Evolutionary conservation across 2,113 vertebrate species (phyloP).

Genomic region (Connochaetes taurinus): DNA sequence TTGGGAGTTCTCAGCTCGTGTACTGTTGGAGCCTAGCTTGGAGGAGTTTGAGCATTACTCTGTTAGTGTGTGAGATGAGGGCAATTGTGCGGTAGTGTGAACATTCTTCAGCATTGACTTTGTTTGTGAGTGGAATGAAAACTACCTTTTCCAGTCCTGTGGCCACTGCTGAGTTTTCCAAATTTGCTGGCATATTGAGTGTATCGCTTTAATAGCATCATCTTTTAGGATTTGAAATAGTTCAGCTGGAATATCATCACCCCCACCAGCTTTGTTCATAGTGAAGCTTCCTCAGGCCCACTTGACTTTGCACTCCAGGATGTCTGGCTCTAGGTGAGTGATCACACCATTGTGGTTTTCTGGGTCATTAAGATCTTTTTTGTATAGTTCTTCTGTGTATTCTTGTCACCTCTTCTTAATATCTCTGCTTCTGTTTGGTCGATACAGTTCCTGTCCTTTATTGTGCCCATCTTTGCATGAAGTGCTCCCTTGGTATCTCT

Average conservation of each 20-base stretch:
- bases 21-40: not conserved
- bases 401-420: too few species aligned
- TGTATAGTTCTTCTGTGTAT: too few species aligned
- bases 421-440: too few species aligned
- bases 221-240: not conserved
- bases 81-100: not conserved
- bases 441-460: too few species aligned
- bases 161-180: not conserved
- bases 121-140: not conserved
- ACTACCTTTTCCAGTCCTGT: not conserved
- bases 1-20: not conserved
- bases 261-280: not conserved
- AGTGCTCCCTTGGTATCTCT: too few species aligned
- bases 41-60: not conserved
- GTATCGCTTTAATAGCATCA: not conserved
- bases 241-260: not conserved
- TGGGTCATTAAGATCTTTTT: too few species aligned
- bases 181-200: not conserved
- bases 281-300: not conserved
- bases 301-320: too few species aligned
- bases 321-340: too few species aligned
- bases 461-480: too few species aligned
- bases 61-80: not conserved
- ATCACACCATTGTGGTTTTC: too few species aligned
- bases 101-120: not conserved